phyloP scores from a whole-genome alignment of 2,888 invertebrate species.

The Encarsia formosa region DNA sequence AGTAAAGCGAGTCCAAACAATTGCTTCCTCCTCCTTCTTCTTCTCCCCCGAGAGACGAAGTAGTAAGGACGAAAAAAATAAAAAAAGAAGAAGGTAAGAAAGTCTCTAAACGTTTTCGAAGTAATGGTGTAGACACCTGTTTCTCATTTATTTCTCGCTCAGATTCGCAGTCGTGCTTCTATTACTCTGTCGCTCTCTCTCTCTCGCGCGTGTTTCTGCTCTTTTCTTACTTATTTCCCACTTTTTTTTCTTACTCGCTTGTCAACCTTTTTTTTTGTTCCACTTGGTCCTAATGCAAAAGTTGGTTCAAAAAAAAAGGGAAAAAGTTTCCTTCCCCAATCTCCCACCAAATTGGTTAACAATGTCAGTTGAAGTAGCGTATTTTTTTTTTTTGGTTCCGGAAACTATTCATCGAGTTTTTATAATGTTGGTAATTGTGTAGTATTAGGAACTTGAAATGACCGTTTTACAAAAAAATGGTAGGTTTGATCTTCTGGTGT shows the following conservation, averaged over 20 bases:
- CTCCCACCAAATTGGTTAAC: background rate
- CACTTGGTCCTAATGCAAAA: conserved; percentile 13
- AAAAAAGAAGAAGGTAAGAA: conserved; percentile 8
- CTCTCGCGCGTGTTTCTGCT: background rate
- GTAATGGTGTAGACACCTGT: conserved; percentile 28
- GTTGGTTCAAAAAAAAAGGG: conserved; percentile 14
- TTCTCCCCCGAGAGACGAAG: background rate
- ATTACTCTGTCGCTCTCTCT: conserved; percentile 6
- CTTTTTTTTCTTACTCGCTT: background rate
- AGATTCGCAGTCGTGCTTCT: conserved; percentile 13
- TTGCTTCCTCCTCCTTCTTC: conserved; percentile 14
- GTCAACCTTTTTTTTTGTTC: no score
- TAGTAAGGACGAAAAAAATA: background rate
- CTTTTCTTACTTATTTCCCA: background rate
- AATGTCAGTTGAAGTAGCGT: no score
- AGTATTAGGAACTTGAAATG: no score
- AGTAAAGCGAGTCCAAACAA: conserved; percentile 15
- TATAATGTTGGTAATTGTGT: no score
- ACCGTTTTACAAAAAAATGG: no score
- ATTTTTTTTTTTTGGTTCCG: no score
- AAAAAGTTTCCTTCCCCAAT: background rate
- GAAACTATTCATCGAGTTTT: no score
- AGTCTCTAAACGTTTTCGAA: conserved; percentile 22
- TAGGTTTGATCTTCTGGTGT: no score
- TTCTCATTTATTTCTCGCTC: conserved; percentile 27